Base-by-base conservation (phyloP, 2,888 invertebrate genomes). In the Pseudeuparius sepicola region DNA sequence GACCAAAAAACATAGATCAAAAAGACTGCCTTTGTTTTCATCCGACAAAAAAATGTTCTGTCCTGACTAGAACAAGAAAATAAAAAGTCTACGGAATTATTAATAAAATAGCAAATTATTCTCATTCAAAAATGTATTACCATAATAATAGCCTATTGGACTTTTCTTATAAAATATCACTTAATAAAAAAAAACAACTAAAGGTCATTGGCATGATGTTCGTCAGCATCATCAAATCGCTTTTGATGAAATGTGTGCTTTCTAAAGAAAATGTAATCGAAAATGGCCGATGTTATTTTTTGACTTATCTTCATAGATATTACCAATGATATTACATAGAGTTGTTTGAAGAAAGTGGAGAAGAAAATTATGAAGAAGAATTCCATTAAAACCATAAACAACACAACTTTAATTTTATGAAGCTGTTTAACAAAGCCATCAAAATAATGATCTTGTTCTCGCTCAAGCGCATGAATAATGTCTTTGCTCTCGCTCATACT, bases 251-350 rank as follows among this genome's bases (percentile, higher is more conserved):
- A 39, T 50, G 11, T 34, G 43, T 41, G 14, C 11, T 24, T 38
- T 48, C 45, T 11, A 17, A 46, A 34, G 41, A 50, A 47, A 42
- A 50, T 34, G 34, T 49, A 15, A 49, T 51, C 24, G 33, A 49
- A 14, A 49, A 50, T 43, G 43, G 46, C 20, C 45, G 48, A 4
- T 46, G 43, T 46, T 53, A 39, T 34, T 50, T 48, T 34, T 37
- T 45, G n/a, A 41, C 36, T 23, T 46, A 47, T 47, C 30, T 50
- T 13, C 47, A 45, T 39, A 43, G 45, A 42, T 20, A 37, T 12
- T 53, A 50, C 24, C n/a, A n/a, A n/a, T n/a, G n/a, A n/a, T n/a
- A n/a, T n/a, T n/a, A n/a, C n/a, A 48, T 39, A 5, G 35, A 20
- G 3, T 35, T 18, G 15, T 35, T 35, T 9, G 29, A 29, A 12